Conservation (phyloP, 1,140 invertebrate genomes). For the Cotesia glomerata region DNA sequence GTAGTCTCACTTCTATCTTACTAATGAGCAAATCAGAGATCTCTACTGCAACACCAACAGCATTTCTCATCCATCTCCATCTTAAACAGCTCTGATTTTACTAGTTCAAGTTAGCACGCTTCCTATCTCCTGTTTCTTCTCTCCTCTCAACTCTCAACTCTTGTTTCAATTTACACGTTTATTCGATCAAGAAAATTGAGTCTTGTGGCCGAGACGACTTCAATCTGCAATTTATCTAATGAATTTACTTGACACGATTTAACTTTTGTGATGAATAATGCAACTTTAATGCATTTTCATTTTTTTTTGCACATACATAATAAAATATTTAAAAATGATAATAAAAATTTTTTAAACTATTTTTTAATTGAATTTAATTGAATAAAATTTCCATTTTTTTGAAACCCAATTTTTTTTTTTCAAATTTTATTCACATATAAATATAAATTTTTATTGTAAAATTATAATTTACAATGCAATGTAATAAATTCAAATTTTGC, state of each 20-base stretch:
- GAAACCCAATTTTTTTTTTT: too few relatives aligned
- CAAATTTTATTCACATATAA: too few relatives aligned
- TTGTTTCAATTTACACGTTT: slow-evolving; percentile 26
- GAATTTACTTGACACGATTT: slow-evolving; percentile 14
- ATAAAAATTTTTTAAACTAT: too few relatives aligned
- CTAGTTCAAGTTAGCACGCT: background rate
- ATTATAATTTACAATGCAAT: too few relatives aligned
- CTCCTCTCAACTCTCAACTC: slow-evolving; percentile 1
- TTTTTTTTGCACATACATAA: background rate
- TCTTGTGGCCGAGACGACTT: background rate
- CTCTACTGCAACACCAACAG: slow-evolving; percentile 13
- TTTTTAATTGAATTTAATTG: too few relatives aligned
- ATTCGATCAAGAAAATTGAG: slow-evolving; percentile 31
- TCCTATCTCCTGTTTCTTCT: background rate
- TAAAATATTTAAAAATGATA: background rate
- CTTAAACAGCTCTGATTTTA: background rate
- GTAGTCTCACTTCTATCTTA: background rate
- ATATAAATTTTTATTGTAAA: too few relatives aligned
- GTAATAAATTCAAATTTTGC: too few relatives aligned
- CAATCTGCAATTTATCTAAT: background rate
- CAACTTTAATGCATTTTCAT: background rate
- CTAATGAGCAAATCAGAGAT: slow-evolving; percentile 29
- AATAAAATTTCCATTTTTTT: too few relatives aligned
- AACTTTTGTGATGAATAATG: slow-evolving; percentile 17
- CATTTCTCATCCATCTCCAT: background rate